These are phyloP conservation scores for Vireo griseus DNA, from an alignment of 2,797 vertebrate genomes.

Conservation along the genomic window DNA sequence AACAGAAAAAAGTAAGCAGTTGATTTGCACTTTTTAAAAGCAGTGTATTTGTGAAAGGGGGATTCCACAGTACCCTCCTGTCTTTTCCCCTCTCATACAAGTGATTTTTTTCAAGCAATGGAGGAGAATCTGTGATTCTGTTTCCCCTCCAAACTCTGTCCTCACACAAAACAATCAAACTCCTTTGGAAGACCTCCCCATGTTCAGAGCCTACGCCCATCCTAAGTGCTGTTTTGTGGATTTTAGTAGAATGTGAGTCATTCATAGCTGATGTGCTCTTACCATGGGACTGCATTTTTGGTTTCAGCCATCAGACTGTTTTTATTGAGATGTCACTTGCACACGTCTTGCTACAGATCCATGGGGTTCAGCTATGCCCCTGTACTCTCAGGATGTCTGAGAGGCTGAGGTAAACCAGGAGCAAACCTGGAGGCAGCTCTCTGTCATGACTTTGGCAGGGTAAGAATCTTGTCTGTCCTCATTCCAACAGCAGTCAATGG, in stretches of 20 bases:
- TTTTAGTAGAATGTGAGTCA: background rate
- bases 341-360: background rate
- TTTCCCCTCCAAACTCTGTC: background rate
- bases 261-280: background rate
- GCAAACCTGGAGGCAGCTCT: background rate
- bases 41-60: background rate
- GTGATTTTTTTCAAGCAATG: background rate
- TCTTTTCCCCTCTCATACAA: background rate
- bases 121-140: background rate
- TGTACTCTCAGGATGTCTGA: background rate
- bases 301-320: background rate
- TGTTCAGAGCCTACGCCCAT: background rate
- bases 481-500: background rate
- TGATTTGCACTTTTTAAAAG: background rate
- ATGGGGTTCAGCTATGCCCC: background rate
- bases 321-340: background rate
- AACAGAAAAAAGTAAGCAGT: background rate
- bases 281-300: background rate
- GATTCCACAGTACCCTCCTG: background rate
- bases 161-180: background rate
- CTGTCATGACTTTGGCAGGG: background rate
- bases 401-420: background rate
- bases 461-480: constrained; percentile 7
- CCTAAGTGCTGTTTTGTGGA: background rate
- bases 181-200: background rate